Evolutionary conservation across 2,888 invertebrate genomes (phyloP), one percentile per base, ranked within the genome.

Genomic region (Drosophila anomelani): DNA sequence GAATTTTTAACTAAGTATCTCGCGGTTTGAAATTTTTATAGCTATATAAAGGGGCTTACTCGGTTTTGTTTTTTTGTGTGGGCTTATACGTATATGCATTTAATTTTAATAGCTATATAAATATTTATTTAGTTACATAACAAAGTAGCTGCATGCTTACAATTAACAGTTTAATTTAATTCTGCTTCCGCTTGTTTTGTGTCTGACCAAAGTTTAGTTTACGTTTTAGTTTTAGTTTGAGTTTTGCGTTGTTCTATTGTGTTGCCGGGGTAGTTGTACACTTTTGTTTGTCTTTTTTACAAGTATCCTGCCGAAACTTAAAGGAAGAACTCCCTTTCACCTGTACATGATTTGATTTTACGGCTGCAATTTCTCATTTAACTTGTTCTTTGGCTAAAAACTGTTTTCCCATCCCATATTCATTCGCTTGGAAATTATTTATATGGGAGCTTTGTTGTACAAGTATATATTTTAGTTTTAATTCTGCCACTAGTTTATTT

Each of bases 121-220:
- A 80, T 89, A 82, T 87, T 82, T 82, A 80, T 81, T 81, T 87
- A 86, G 77, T 84, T 75, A 75, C 85, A 85, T 82, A 85, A 88
- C 89, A 85, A 78, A 85, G 80, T 82, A 67, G 77, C 79, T 68
- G 70, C 76, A 44, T 74, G 54, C 70, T 75, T 76, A 68, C 55
- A 38, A 38, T 61, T 75, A 67, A 62, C 72, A 72, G 75, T 69
- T 75, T 56, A 36, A 74, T 63, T 55, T 64, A 55, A 43, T 55
- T 59, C 57, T 67, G 61, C 44, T 12, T 47, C 58, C 36, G 17
- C 46, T 54, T 43, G 20, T 29, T 23, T 39, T 32, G 36, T 53
- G 51, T 29, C 47, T 34, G 60, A 44, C 69, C 59, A 60, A 58
- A 60, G 59, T 51, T 51, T 47, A 60, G 46, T 49, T 59, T 61